Evolutionary conservation across 1,140 invertebrate species (phyloP).

Genomic region (Papilio glaucus): DNA sequence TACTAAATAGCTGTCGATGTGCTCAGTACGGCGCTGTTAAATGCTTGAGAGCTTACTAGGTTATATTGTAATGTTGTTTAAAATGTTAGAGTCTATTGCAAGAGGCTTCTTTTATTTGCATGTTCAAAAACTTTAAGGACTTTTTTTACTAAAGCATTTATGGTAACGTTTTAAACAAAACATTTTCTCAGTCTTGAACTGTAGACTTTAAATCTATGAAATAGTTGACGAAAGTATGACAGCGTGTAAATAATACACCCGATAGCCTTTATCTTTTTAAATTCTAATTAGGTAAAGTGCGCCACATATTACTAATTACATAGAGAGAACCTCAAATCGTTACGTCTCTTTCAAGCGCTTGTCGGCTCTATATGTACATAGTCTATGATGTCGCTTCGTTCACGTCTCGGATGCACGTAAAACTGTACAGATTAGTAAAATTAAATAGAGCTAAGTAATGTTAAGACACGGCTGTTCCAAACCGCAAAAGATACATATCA

Average conservation of each 20-base stretch:
- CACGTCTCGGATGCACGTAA: constrained; percentile 41
- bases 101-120: constrained; percentile 5
- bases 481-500: constrained; percentile 82
- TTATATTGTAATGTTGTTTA: constrained; percentile 29
- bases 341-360: not conserved
- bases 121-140: too few species aligned
- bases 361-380: not conserved
- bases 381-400: constrained; percentile 17
- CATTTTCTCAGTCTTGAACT: too few species aligned
- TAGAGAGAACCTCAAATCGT: not conserved
- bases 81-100: constrained; percentile 19
- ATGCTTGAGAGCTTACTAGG: constrained; percentile 36
- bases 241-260: too few species aligned
- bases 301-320: not conserved
- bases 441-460: constrained; percentile 48
- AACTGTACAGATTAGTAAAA: constrained; percentile 44
- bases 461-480: constrained; percentile 77
- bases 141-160: not conserved
- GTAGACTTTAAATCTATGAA: too few species aligned
- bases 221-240: too few species aligned
- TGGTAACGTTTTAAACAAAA: too few species aligned
- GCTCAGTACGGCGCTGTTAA: not conserved
- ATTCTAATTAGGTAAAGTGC: not conserved
- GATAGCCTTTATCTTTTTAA: not conserved
- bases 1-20: not conserved